Percentiles rank a stretch among this genome's conserved stretches.
These are phyloP conservation scores for Ruditapes philippinarum DNA, from an alignment of 1,140 invertebrate genomes.

Conservation along the genomic window DNA sequence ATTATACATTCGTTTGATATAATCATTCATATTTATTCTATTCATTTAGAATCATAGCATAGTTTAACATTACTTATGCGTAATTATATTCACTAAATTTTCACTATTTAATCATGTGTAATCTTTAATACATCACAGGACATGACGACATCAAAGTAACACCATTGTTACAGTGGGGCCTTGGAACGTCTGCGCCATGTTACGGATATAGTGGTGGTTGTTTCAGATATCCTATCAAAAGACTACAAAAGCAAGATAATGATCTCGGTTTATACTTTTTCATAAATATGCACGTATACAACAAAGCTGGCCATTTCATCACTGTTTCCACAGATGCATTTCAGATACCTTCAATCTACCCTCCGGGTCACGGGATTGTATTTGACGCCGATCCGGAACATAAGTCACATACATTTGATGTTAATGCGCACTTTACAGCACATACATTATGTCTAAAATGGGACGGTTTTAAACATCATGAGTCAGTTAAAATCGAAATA, in stretches of 20 bases:
- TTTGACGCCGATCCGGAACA: not conserved
- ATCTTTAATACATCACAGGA: no score
- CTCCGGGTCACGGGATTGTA: constrained; percentile 4
- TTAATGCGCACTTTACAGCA: constrained; percentile 4
- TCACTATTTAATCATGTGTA: no score
- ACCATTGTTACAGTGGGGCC: constrained; percentile 1
- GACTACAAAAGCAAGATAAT: constrained; percentile 11
- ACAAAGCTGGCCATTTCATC: constrained; percentile 29
- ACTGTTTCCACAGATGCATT: not conserved
- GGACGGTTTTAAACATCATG: constrained; percentile 25
- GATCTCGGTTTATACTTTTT: constrained; percentile 17
- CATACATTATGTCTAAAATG: not conserved
- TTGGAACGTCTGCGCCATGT: not conserved
- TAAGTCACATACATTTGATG: not conserved
- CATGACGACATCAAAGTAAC: not conserved
- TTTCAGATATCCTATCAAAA: constrained; percentile 6
- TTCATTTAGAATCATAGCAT: no score
- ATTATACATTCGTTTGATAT: no score
- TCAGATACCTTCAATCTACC: constrained; percentile 17
- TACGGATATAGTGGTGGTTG: not conserved
- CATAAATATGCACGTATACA: not conserved
- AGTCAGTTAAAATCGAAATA: constrained; percentile 13
- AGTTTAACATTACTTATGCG: no score
- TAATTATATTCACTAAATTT: not conserved
- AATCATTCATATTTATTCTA: no score